Base-by-base conservation (phyloP, 2,888 invertebrate genomes). In the Philopedon plagiatum region DNA sequence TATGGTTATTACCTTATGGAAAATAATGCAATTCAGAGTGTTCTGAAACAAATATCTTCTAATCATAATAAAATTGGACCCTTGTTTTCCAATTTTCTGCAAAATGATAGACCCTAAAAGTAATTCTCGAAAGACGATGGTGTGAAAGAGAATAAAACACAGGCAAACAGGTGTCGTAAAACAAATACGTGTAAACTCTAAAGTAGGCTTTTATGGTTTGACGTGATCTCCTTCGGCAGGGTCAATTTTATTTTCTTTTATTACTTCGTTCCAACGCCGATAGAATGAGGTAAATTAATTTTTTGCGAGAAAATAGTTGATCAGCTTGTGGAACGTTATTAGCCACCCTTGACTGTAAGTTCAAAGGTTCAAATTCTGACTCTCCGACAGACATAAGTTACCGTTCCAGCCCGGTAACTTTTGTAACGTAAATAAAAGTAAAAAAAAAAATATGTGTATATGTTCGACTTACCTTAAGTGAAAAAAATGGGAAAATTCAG, bases 131-230 rank as follows among this genome's bases (percentile, higher is more conserved):
- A 67, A 51, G 57, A 60, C 60, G 44, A 67, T 67, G 67, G 60
- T 46, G 60, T 67, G 57, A 67, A 67, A 67, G 67, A 37, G 51
- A 60, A 60, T 67, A 67, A 67, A 67, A 60, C 67, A 60, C 51
- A 13, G 51, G 60, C 58, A 67, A 67, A 67, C 58, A 60, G 60
- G 57, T 44, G 58, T 67, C 67, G 51, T 67, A 67, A 67, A 67
- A 67, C 67, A 41, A 56, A 67, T 60, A 67, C 67, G 67, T 67
- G 67, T 19, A 67, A 34, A 51, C 46, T 67, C 60, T 67, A 60
- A 67, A 67, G 60, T 26, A 51, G n/a, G 51, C 51, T 51, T 51
- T 51, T 51, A 51, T 26, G 51, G 29, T 11, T 51, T 51, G 51
- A 51, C 51, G 51, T 51, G 51, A 51, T 51, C 51, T 51, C 29